Base-by-base conservation (phyloP, 2,797 vertebrate genomes). In the Nannoperca australis region DNA sequence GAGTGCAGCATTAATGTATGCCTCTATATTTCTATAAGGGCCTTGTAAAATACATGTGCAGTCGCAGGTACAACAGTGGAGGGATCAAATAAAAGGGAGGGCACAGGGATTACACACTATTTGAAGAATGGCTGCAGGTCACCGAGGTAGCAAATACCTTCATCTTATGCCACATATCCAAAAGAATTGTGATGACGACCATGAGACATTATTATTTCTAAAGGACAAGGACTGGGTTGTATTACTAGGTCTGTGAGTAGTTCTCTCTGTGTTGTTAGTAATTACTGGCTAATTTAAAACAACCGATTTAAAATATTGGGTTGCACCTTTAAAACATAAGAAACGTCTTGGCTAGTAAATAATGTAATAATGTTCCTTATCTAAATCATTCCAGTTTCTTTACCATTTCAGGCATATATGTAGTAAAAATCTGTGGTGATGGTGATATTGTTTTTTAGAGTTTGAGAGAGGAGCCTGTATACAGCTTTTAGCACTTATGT, bases 81-180 rank as follows among this genome's bases (percentile, higher is more conserved):
- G 67, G 18, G 27, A 62, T 34, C 17, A 54, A 61, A 58, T 12
- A 38, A 38, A 60, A 62, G 7, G 68, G 70, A 59, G 24, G 8
- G 36, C 44, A 69, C 7, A 12, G 50, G 32, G 64, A 64, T 47
- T 30, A 47, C 61, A 56, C 42, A 22, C 71, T 58, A 59, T 79
- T 67, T 81, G 66, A 87, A 83, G 76, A 84, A 78, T 79, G 51
- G 76, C 71, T 83, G n/a, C 50, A 83, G 79, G 75, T 87, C 64
- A 87, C 60, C 27, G 49, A 68, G 55, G 76, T 59, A 50, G 82
- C 70, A 81, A 83, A 85, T 81, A 14, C 69, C 61, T 68, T 76
- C 55, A 71, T 77, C 64, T 73, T 69, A 74, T 69, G 38, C 54
- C 13, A 50, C 47, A 75, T 49, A 81, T 77, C 36, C 72, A 72